Evolutionary conservation across 2,888 invertebrate genomes (phyloP), one percentile per base, ranked within the genome.

Genomic region (Sycophila texana): DNA sequence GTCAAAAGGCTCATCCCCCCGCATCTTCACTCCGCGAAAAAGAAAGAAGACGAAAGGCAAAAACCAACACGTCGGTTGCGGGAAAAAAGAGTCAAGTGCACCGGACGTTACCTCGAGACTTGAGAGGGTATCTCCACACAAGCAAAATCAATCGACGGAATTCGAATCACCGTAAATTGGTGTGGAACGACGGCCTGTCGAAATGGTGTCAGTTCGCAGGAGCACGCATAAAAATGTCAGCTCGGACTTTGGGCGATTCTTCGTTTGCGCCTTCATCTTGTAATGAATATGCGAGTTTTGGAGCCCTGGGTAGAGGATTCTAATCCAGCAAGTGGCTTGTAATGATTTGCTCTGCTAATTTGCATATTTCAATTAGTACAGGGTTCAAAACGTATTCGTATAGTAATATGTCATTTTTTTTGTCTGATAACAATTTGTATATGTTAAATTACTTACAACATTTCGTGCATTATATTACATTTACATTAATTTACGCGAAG

Each of bases 111-210:
- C n/a, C n/a, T 3, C 47, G 20, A 18, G 16, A 1, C 4, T 57
- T 10, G 26, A 16, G 30, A 2, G 49, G 12, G 71, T 1, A 51
- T 26, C 16, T 26, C n/a, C n/a, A n/a, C n/a, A 57, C 81, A 80
- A 82, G 80, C 82, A 84, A 86, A 88, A 88, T 88, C 87, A 88
- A 89, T 89, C 87, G 86, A 81, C 78, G 79, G 77, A 77, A 77
- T 75, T 84, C 84, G 86, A 87, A 88, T 88, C 86, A 86, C 87
- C 89, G 86, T 88, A 89, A 88, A 89, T 88, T 84, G 82, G 82
- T 82, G 87, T 81, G 75, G 81, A 87, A 77, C 81, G 86, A 87
- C 86, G 84, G 84, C 73, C 63, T 79, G 77, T 83, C 84, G 82
- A 81, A 83, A 77, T 82, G 78, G 81, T 84, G 84, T 84, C 85